Base-by-base conservation (phyloP, 1,140 invertebrate species). In the Zaprionus gabonicus region DNA sequence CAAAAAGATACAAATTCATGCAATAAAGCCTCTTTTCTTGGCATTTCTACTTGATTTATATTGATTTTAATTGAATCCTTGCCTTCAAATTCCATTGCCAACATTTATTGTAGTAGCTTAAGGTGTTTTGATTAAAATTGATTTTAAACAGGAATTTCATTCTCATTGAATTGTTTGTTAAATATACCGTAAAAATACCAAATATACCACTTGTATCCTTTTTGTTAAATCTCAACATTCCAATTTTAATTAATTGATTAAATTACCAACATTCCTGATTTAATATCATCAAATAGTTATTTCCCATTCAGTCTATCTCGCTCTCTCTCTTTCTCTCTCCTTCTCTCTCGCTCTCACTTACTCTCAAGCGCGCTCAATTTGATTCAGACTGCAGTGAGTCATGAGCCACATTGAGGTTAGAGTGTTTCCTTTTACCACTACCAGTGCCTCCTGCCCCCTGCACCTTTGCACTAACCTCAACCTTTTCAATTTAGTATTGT, bases 351-450 rank as follows among this genome's bases (percentile, higher is more conserved):
- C 23, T 53, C 49, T 27, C 12, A 5, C 6, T n/a, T 5, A 6
- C n/a, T 17, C 6, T 17, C 6, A 46, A 17, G 15, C n/a, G 41
- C 9, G 44, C 44, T 6, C 41, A 31, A 62, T 62, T 28, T 49
- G 15, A 49, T 17, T 25, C 15, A 13, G 28, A 23, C 34, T 25
- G 36, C 34, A n/a, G 36, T 71, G 51, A 71, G 38, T 65, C 28
- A 71, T 71, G 23, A 23, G 51, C 51, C 70, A 71, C 38, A 53
- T 65, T 71, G 28, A 20, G 57, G 62, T 58, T 65, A 25, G 38
- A 56, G 51, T 28, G 44, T 57, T 34, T 71, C 51, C 13, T 12
- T 20, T 5, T 15, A n/a, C 15, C 7, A 15, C 27, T 17, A 9
- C 25, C 25, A 20, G 20, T 20, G 20, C 20, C 20, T 20, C 15